Base-by-base conservation (phyloP, 2,113 vertebrate genomes). In the Limnothrissa miodon region DNA sequence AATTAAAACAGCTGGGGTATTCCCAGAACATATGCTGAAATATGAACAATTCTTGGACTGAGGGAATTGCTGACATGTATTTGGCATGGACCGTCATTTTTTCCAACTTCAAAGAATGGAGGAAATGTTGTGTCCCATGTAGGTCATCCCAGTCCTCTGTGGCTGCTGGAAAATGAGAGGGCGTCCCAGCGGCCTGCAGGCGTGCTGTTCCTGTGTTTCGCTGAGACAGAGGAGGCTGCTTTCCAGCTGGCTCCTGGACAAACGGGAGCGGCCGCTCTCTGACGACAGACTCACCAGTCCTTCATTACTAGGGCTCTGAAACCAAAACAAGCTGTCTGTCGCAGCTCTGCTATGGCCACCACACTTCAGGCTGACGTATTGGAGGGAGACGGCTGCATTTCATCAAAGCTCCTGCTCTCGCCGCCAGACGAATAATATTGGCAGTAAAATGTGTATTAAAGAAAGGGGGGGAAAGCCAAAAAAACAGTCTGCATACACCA, bases 231-330 rank as follows among this genome's bases (percentile, higher is more conserved):
- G 45, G 59, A 39, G 33, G 45, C 45, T 39, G 62, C 11, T 10
- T 78, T 91, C 91, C 91, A 92, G 87, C 90, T 91, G 92, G 90
- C 90, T 80, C 9, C 45, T 15, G 45, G 78, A 89, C 86, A 79
- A 83, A 78, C 42, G 86, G 87, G 87, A 84, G 86, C 87, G 86
- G 84, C 82, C n/a, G 85, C 91, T 89, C 87, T 83, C 90, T 86
- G 87, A 93, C 89, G 89, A 90, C 90, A 91, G 88, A 89, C 85
- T 87, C 87, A n/a, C 87, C 85, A 92, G 86, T 87, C 91, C 90
- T 90, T 92, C 91, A 93, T 91, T 92, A 92, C 87, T 46, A 85
- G 78, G 86, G 85, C 84, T 78, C 82, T 84, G 83, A 87, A 90
- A 91, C 90, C 88, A 88, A 84, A 92, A 90, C 88, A 81, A 78